Percentiles rank a stretch among this genome's conserved stretches.
Evolutionary conservation across 2,113 vertebrate genomes (phyloP).

Genomic region (Aldabrachelys gigantea): DNA sequence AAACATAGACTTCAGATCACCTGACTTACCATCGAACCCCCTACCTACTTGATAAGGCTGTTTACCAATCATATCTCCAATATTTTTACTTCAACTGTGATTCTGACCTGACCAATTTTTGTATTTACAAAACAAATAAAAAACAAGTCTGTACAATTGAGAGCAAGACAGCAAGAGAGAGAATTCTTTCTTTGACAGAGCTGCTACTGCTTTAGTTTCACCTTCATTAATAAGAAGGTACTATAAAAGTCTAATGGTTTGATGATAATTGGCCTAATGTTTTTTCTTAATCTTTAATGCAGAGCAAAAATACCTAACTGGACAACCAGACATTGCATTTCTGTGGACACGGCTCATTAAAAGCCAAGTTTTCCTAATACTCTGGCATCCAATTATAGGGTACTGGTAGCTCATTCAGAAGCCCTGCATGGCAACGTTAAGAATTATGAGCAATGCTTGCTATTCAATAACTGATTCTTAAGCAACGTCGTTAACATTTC

Average conservation of each 20-base stretch:
- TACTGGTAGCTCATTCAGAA: constrained; percentile 14
- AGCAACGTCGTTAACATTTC: background rate
- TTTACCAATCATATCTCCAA: background rate
- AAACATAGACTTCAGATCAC: background rate
- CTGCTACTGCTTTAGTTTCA: background rate
- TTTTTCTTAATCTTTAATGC: background rate
- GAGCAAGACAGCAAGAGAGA: background rate
- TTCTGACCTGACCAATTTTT: background rate
- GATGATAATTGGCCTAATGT: background rate
- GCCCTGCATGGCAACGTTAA: background rate
- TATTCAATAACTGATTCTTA: constrained; percentile 20
- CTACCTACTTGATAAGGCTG: background rate
- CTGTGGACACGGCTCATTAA: background rate
- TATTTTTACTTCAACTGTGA: background rate
- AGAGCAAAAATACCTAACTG: background rate
- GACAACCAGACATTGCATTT: background rate
- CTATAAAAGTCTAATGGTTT: background rate
- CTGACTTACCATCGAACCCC: background rate
- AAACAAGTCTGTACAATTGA: background rate
- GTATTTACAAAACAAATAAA: background rate
- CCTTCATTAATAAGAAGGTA: background rate
- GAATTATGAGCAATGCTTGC: background rate
- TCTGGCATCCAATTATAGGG: background rate
- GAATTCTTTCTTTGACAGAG: background rate
- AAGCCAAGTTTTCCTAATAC: constrained; percentile 9